Conservation (phyloP, 1,140 invertebrate genomes). For the Galleria mellonella region DNA sequence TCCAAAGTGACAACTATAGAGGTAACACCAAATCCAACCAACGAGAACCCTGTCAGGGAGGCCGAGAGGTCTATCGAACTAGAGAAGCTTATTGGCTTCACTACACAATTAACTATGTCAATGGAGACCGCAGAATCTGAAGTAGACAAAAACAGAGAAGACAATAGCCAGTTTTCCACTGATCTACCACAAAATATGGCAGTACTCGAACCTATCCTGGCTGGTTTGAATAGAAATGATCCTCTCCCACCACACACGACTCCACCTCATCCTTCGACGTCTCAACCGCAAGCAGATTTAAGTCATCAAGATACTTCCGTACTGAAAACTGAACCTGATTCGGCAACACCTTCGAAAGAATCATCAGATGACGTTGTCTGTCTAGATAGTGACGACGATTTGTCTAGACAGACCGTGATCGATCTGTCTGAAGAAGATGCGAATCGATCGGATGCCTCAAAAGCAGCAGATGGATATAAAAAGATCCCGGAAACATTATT, state of each 20-base stretch:
- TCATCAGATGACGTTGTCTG: slow-evolving; percentile 25
- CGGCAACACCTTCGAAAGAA: slow-evolving; percentile 1
- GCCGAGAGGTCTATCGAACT: slow-evolving; percentile 51
- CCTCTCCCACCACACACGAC: slow-evolving; percentile 1
- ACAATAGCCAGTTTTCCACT: neutral
- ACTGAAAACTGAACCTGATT: slow-evolving; percentile 10
- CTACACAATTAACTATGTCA: slow-evolving; percentile 20
- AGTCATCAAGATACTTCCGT: neutral
- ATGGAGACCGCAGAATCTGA: neutral
- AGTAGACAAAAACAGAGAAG: neutral
- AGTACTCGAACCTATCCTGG: neutral
- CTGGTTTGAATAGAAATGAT: too few species aligned
- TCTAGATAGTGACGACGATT: slow-evolving; percentile 56
- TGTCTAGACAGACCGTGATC: slow-evolving; percentile 16
- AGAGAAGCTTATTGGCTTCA: slow-evolving; percentile 50
- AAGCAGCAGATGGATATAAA: slow-evolving; percentile 6
- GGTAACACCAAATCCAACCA: slow-evolving; percentile 13
- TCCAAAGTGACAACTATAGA: slow-evolving; percentile 22
- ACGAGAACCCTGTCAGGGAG: slow-evolving; percentile 43
- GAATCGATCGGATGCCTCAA: neutral
- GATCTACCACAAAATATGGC: neutral
- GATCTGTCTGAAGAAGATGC: slow-evolving; percentile 18
- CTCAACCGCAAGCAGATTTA: neutral
- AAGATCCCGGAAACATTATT: too few species aligned
- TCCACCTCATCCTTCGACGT: neutral